phyloP scores from a whole-genome alignment of 2,888 invertebrate species.

The Apoderus coryli region DNA sequence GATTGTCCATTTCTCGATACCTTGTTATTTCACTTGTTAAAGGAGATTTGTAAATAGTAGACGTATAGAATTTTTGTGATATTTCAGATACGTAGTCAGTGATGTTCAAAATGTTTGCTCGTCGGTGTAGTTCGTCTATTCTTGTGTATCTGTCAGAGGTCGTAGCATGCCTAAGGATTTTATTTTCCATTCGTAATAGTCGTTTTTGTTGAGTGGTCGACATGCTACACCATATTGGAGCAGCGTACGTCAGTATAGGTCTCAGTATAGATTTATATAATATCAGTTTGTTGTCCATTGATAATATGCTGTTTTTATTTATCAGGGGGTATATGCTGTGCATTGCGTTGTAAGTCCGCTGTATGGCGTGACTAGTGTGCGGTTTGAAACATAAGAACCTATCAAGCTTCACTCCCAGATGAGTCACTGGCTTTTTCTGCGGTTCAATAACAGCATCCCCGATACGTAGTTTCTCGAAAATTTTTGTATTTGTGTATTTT shows the following conservation, averaged over 20 bases:
- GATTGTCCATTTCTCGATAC: too few species aligned
- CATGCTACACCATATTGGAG: too few species aligned
- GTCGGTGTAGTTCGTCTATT: too few species aligned
- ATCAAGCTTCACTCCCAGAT: background rate
- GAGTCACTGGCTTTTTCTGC: background rate
- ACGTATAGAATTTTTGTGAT: too few species aligned
- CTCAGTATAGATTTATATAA: background rate
- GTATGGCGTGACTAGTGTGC: background rate
- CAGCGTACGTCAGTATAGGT: background rate
- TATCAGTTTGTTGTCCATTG: background rate
- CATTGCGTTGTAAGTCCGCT: background rate
- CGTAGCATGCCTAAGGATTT: too few species aligned
- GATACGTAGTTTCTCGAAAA: background rate
- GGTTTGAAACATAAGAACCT: background rate
- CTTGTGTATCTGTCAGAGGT: too few species aligned
- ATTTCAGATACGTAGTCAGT: too few species aligned
- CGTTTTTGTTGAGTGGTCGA: too few species aligned
- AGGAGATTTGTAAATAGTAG: too few species aligned
- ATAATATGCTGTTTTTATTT: background rate
- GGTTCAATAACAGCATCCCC: slow-evolving; percentile 1
- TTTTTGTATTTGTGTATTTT: background rate
- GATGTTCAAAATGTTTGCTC: too few species aligned
- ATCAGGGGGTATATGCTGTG: background rate
- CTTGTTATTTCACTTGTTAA: too few species aligned
- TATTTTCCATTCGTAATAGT: too few species aligned